Percentiles rank a stretch among this genome's conserved stretches.
Evolutionary conservation across 2,888 invertebrate species (phyloP).

Genomic region (Iphiclides podalirius): DNA sequence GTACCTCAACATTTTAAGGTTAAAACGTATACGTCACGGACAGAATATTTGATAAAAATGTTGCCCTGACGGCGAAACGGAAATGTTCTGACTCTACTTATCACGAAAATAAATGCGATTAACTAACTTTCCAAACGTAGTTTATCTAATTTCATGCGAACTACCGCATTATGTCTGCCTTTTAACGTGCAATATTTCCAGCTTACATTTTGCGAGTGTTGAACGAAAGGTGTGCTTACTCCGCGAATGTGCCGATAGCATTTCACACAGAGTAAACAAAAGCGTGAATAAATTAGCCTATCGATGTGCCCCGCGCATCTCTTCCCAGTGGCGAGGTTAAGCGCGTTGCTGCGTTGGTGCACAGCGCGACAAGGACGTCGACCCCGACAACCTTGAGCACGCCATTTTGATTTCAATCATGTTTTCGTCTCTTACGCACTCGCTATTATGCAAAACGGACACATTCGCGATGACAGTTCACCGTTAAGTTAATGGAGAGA

Average conservation of each 20-base stretch:
- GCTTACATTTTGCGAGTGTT: too few relatives aligned
- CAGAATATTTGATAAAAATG: too few relatives aligned
- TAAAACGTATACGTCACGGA: too few relatives aligned
- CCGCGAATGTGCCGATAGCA: conserved; percentile 3
- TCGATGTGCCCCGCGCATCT: conserved; percentile 20
- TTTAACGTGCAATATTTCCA: too few relatives aligned
- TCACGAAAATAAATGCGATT: too few relatives aligned
- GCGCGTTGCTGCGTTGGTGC: conserved; percentile 29
- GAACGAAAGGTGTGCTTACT: too few relatives aligned
- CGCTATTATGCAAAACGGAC: conserved; percentile 11
- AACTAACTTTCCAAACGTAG: too few relatives aligned
- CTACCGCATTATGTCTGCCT: too few relatives aligned
- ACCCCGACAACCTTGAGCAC: conserved; percentile 64
- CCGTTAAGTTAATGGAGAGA: background rate
- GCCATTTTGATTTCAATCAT: conserved; percentile 64
- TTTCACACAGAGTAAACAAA: conserved; percentile 7
- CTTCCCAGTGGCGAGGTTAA: conserved; percentile 18
- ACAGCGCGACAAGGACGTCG: conserved; percentile 55
- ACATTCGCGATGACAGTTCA: background rate
- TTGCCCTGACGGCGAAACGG: too few relatives aligned
- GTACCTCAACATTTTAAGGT: too few relatives aligned
- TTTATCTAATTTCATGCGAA: too few relatives aligned
- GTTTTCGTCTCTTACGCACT: conserved; percentile 46
- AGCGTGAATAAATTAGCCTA: conserved; percentile 20
- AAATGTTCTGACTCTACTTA: too few relatives aligned